Percentiles rank a stretch among this genome's conserved stretches.
Evolutionary conservation across 2,888 invertebrate species (phyloP).

Genomic region (Gortyna flavago): DNA sequence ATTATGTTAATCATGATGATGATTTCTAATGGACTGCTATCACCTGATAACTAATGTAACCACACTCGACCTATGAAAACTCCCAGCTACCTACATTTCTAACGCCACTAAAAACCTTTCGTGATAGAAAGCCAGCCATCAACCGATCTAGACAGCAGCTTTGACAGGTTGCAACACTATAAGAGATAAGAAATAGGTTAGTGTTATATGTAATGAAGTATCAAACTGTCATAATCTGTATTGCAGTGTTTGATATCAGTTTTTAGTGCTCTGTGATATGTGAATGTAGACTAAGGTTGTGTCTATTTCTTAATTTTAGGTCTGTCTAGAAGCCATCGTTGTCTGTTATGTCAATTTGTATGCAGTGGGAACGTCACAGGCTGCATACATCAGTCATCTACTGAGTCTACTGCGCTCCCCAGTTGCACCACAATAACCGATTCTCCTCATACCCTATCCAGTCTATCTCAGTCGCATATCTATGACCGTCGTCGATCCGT

Average conservation of each 20-base stretch:
- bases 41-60: neutral
- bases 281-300: neutral
- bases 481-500: neutral
- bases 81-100: neutral
- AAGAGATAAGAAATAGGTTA: neutral
- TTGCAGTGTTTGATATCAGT: neutral
- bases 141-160: neutral
- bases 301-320: neutral
- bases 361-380: too few relatives aligned
- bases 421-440: too few relatives aligned
- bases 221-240: neutral
- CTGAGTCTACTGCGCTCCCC: too few relatives aligned
- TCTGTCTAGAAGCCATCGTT: neutral
- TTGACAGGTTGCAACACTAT: slow-evolving; percentile 20
- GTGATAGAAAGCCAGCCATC: neutral
- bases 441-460: too few relatives aligned
- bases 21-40: too few relatives aligned
- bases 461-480: neutral
- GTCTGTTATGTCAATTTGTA: neutral
- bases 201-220: neutral
- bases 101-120: slow-evolving; percentile 13
- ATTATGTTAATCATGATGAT: too few relatives aligned
- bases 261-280: neutral
- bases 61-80: neutral
- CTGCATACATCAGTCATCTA: too few relatives aligned